Percentiles rank a stretch among this genome's conserved stretches.
Conservation (phyloP, 2,888 invertebrate genomes). For the Hirtodrosophila trivittata region DNA sequence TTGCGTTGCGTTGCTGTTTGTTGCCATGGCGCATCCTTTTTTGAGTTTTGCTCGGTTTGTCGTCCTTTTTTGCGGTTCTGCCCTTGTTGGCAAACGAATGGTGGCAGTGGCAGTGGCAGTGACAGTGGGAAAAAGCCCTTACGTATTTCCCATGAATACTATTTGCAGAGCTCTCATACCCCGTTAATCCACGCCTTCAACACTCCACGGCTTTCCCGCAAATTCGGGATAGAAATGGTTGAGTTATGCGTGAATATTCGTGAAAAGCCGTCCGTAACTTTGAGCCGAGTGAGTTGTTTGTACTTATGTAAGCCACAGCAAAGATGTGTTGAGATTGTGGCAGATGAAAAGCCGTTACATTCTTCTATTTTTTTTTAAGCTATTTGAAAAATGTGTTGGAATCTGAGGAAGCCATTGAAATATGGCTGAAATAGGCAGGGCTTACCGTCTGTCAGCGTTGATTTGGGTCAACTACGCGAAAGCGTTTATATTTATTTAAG, state of each 20-base stretch:
- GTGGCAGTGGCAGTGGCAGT: conserved; percentile 27
- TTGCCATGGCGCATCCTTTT: conserved; percentile 55
- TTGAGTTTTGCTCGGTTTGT: conserved; percentile 52
- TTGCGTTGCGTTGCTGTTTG: neutral
- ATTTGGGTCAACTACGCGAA: conserved; percentile 18
- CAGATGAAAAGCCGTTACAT: conserved; percentile 29
- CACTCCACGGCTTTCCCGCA: neutral
- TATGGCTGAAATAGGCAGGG: conserved; percentile 1
- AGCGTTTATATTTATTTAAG: neutral
- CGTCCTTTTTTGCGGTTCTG: conserved; percentile 52
- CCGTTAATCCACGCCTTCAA: neutral
- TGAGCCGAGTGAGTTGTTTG: conserved; percentile 55
- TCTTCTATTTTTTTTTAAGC: conserved; percentile 19
- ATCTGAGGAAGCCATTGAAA: conserved; percentile 10
- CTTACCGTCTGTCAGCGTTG: conserved; percentile 16
- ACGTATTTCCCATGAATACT: conserved; percentile 75
- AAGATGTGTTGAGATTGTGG: conserved; percentile 28
- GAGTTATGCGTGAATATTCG: conserved; percentile 68
- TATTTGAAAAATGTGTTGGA: conserved; percentile 30
- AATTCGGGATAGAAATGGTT: conserved; percentile 17
- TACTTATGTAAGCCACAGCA: conserved; percentile 16
- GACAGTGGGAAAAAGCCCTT: conserved; percentile 51
- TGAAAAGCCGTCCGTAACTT: conserved; percentile 36
- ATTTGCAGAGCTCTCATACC: conserved; percentile 39
- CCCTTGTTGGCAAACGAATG: conserved; percentile 43